Evolutionary conservation across 2,888 invertebrate genomes (phyloP), one percentile per base, ranked within the genome.

Genomic region (Drosophila paracracens): DNA sequence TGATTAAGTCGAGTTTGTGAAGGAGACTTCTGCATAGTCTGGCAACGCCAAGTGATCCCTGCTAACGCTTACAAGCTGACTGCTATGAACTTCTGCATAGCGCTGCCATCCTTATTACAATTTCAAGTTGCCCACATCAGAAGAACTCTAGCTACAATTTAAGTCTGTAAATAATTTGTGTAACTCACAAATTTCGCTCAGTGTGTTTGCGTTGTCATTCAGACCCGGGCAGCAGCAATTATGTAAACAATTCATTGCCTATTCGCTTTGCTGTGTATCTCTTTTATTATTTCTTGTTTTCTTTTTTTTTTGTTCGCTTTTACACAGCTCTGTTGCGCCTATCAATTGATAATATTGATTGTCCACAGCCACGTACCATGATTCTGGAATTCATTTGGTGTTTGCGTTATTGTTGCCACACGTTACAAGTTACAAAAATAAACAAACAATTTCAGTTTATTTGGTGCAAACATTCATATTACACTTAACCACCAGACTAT

Each of bases 331-430:
- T 66, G 25, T 54, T 27, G 38, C 29, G 16, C n/a, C 46, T 65
- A 52, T 65, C 68, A 68, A 78, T 71, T 78, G 76, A 69, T 74
- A 79, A 54, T 74, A 76, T 77, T 52, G 79, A 79, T 79, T 79
- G 65, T 62, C 8, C 27, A 43, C 52, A 27, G 56, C 48, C 57
- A 73, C 66, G 59, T 72, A 60, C 46, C 57, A 25, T 50, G 40
- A 59, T 52, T 70, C 25, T 61, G 21, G 33, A 27, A 31, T 58
- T 68, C 29, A 35, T 51, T 64, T 64, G 38, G 52, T 61, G 31
- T 63, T 59, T 52, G 72, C 18, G 43, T 21, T 25, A 3, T 59
- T 27, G 61, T 79, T 71, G 76, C 54, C 71, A 71, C 76, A 79
- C 66, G 66, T 58, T 59, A 76, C 75, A 66, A 31, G 51, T 18